phyloP scores from a whole-genome alignment of 2,888 invertebrate species.

The Nemotelus nigrinus region DNA sequence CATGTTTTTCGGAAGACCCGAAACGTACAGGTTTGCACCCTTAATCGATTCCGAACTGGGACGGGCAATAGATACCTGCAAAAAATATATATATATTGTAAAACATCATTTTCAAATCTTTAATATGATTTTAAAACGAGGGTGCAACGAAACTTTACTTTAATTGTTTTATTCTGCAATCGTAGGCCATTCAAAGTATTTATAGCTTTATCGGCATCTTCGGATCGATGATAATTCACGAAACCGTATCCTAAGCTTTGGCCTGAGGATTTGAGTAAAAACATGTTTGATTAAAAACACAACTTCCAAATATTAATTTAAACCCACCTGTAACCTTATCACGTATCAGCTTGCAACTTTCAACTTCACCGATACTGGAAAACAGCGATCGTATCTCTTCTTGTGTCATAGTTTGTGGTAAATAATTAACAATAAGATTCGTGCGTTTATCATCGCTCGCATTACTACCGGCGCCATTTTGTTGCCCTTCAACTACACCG shows the following conservation, averaged over 20 bases:
- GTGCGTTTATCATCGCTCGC: constrained; percentile 92
- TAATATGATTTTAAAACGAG: background rate
- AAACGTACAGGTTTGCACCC: constrained; percentile 93
- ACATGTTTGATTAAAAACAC: background rate
- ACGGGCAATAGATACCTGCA: constrained; percentile 80
- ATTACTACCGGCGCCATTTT: constrained; percentile 73
- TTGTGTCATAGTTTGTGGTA: constrained; percentile 94
- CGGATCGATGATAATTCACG: constrained; percentile 97
- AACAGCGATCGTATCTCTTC: constrained; percentile 95
- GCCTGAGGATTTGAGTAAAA: constrained; percentile 66
- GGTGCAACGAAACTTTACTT: constrained; percentile 70
- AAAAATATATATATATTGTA: background rate
- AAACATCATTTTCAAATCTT: background rate
- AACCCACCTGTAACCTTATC: constrained; percentile 91
- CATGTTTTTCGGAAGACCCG: constrained; percentile 90
- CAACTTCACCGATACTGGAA: constrained; percentile 94
- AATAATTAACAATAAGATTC: constrained; percentile 94
- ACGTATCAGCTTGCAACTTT: constrained; percentile 96
- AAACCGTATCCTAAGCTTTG: constrained; percentile 99
- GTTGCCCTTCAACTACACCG: constrained; percentile 75
- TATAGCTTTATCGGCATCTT: constrained; percentile 99
- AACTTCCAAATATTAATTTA: background rate
- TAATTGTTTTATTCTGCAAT: constrained; percentile 99
- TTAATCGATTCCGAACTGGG: constrained; percentile 94
- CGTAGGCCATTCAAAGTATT: constrained; percentile 97